Conservation (phyloP, 2,797 vertebrate genomes). For the Molossus alvarezi region DNA sequence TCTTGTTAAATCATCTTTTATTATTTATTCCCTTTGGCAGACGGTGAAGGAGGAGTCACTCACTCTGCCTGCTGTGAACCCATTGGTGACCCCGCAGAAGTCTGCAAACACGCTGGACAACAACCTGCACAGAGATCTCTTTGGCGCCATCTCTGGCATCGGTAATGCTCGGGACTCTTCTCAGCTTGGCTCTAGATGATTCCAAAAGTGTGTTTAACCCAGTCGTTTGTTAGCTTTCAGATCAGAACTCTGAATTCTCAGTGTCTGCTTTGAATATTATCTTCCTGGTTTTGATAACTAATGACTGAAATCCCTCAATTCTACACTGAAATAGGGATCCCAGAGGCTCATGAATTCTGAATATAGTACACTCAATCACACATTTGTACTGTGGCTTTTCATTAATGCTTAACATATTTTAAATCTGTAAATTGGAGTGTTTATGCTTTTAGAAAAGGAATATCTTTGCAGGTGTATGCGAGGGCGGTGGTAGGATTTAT, state of each 20-base stretch:
- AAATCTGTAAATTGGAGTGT: background rate
- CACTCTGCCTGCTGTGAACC: constrained; percentile 88
- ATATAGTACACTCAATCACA: background rate
- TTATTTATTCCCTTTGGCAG: constrained; percentile 87
- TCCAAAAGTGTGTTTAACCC: background rate
- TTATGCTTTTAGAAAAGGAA: constrained; percentile 11
- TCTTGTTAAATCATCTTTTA: background rate
- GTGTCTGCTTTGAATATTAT: constrained; percentile 18
- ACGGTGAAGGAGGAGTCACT: constrained; percentile 93
- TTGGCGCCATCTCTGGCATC: constrained; percentile 97
- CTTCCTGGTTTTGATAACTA: background rate
- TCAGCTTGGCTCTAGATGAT: too few relatives aligned
- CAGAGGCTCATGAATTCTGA: background rate
- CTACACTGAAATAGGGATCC: background rate
- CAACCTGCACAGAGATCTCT: constrained; percentile 97
- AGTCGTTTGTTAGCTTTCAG: background rate
- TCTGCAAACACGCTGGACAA: constrained; percentile 93
- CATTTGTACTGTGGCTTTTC: background rate
- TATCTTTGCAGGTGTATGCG: background rate
- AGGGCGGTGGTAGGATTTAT: background rate
- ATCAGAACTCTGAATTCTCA: background rate
- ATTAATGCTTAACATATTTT: constrained; percentile 18
- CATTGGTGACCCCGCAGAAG: constrained; percentile 94
- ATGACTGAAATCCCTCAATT: background rate
- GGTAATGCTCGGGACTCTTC: constrained; percentile 88